Percentiles rank a stretch among this genome's conserved stretches.
phyloP scores from a whole-genome alignment of 2,888 invertebrate species.

The Parasteatoda lunata region DNA sequence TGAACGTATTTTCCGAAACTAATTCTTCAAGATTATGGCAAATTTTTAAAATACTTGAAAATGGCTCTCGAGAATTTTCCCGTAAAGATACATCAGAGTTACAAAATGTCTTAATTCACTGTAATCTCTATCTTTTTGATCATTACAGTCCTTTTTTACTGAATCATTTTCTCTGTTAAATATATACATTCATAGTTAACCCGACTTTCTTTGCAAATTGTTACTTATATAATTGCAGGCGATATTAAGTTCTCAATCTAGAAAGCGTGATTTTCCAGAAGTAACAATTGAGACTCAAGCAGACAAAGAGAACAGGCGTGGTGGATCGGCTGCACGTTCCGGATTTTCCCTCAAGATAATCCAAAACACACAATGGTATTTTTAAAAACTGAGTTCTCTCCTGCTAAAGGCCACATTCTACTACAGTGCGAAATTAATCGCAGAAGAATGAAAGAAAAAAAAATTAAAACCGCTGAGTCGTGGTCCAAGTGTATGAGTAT shows the following conservation, averaged over 20 bases:
- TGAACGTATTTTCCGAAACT: too few species aligned
- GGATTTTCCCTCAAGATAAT: not conserved
- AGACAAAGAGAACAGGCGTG: conserved; percentile 5
- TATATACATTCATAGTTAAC: not conserved
- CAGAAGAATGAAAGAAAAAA: conserved; percentile 10
- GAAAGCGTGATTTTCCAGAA: not conserved
- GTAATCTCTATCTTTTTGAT: too few species aligned
- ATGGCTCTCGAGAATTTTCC: too few species aligned
- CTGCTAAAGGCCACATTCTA: not conserved
- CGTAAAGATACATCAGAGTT: too few species aligned
- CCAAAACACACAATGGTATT: not conserved
- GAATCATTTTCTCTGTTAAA: conserved; percentile 1
- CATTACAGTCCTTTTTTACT: not conserved
- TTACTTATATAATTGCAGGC: conserved; percentile 1
- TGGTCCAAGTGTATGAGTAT: conserved; percentile 44
- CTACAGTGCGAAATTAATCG: not conserved
- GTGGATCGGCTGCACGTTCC: not conserved
- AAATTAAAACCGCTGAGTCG: conserved; percentile 28
- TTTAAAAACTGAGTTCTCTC: not conserved
- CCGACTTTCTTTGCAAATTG: not conserved
- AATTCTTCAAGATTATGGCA: too few species aligned
- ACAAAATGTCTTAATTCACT: too few species aligned
- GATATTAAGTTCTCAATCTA: conserved; percentile 3
- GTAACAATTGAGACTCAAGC: not conserved
- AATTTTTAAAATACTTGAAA: too few species aligned